A percentile compares a stretch with the other conserved stretches of the same genome.
Evolutionary conservation across 1,140 invertebrate genomes (phyloP).

Genomic region (Bombus consobrinus): DNA sequence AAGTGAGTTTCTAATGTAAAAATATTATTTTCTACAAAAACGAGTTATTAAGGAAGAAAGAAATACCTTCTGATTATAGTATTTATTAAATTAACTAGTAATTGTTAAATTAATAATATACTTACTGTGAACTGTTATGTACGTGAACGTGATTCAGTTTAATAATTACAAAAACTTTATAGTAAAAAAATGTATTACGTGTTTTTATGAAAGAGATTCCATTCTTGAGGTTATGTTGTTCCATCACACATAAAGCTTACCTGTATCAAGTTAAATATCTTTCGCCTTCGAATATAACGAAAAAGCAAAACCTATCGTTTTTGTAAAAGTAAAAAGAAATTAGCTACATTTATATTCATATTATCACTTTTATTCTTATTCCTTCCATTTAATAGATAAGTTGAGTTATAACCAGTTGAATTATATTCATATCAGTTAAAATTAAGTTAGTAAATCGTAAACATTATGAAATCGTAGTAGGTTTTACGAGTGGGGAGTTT

Average conservation of each 20-base stretch:
- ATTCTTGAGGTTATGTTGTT: conserved; percentile 38
- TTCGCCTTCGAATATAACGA: neutral
- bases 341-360: neutral
- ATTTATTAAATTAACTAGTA: neutral
- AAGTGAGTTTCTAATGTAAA: neutral
- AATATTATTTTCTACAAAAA: neutral
- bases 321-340: neutral
- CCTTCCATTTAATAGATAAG: neutral
- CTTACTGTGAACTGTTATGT: neutral
- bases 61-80: neutral
- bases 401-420: neutral
- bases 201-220: neutral
- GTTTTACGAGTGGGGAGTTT: neutral
- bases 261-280: neutral
- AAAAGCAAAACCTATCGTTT: too few relatives aligned
- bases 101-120: conserved; percentile 6
- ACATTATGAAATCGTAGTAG: neutral
- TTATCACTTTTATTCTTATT: neutral
- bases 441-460: neutral
- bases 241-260: neutral
- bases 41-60: neutral
- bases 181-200: neutral
- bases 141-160: neutral
- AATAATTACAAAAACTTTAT: neutral
- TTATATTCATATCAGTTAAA: neutral